Conservation (phyloP, 37 sponge, comb jelly and placozoan genomes). For the Ianthella basta region DNA sequence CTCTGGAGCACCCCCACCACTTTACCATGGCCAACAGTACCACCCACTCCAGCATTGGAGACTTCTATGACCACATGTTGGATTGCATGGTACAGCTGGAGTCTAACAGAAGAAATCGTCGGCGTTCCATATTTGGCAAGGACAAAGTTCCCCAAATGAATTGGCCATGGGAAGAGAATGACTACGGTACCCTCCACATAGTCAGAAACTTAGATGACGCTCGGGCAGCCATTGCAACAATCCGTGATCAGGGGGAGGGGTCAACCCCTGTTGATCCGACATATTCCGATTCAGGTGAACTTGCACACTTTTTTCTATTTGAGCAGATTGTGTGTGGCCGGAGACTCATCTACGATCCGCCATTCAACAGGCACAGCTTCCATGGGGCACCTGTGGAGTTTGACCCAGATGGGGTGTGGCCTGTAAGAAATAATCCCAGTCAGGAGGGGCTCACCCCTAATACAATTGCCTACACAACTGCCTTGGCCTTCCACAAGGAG, state of each 20-base stretch:
- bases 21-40: neutral
- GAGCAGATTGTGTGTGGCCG: constrained; percentile 61
- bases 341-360: neutral
- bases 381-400: constrained; percentile 49
- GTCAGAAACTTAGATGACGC: constrained; percentile 39
- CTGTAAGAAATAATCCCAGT: constrained; percentile 69
- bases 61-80: constrained; percentile 49
- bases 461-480: constrained; percentile 48
- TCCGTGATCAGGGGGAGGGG: constrained; percentile 74
- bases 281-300: neutral
- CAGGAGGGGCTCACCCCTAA: neutral
- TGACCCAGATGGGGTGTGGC: constrained; percentile 67
- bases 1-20: constrained; percentile 38
- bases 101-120: neutral
- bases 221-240: constrained; percentile 35
- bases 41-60: constrained; percentile 43
- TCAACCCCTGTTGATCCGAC: constrained; percentile 42
- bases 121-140: too few relatives aligned
- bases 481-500: constrained; percentile 49
- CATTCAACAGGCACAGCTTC: constrained; percentile 27
- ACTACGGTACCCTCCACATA: neutral
- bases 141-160: constrained; percentile 23
- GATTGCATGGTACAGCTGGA: constrained; percentile 35
- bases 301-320: constrained; percentile 64
- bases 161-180: constrained; percentile 39